These are phyloP conservation scores for Nannospalax galili DNA, from an alignment of 2,113 vertebrate species.

Conservation along the genomic window DNA sequence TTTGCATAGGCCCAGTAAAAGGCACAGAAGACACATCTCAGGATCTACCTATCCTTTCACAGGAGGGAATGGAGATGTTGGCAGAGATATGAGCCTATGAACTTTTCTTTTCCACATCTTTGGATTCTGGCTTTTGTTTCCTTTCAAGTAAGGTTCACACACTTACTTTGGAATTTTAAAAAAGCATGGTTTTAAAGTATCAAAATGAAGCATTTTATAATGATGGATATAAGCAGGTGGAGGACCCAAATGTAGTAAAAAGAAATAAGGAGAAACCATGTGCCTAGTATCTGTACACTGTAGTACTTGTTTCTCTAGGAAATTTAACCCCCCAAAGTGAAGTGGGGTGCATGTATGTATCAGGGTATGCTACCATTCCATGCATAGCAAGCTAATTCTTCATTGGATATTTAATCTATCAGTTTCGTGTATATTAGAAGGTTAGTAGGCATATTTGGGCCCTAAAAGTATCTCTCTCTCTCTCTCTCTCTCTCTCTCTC, in stretches of 20 bases:
- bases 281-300: neutral
- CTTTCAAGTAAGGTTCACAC: constrained; percentile 11
- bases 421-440: neutral
- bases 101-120: neutral
- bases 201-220: constrained; percentile 42
- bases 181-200: constrained; percentile 21
- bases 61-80: neutral
- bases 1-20: neutral
- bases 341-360: neutral
- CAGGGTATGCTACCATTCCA: no score
- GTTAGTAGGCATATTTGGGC: neutral
- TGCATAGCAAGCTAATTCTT: neutral
- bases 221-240: neutral
- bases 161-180: constrained; percentile 34
- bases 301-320: neutral
- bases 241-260: neutral
- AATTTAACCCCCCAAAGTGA: neutral
- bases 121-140: neutral
- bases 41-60: neutral
- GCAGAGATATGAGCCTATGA: neutral
- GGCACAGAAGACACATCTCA: fast-evolving
- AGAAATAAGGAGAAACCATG: neutral
- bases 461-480: neutral
- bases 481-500: neutral
- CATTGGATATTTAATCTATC: neutral